These are phyloP conservation scores for Otis tarda DNA, from an alignment of 2,113 vertebrate genomes.

Conservation along the genomic window DNA sequence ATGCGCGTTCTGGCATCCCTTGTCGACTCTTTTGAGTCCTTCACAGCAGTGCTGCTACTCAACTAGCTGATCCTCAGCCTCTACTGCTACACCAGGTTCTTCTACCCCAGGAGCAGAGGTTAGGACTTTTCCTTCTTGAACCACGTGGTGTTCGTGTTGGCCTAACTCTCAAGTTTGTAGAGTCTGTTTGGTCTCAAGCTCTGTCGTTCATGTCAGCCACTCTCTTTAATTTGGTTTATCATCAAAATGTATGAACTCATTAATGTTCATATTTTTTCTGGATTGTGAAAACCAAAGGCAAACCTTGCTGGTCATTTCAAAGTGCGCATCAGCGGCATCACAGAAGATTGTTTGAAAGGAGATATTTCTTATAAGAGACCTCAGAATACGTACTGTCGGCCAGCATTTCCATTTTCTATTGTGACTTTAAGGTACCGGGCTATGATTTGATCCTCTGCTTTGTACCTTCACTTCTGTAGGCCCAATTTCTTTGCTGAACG, in stretches of 20 bases:
- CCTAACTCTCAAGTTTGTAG: background rate
- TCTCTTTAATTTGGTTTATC: background rate
- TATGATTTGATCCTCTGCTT: background rate
- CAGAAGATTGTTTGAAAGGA: background rate
- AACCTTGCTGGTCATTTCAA: background rate
- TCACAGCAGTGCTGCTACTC: background rate
- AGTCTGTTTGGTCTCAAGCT: background rate
- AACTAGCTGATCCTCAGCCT: background rate
- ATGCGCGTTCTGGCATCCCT: background rate
- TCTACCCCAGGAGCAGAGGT: background rate
- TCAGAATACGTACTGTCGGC: background rate
- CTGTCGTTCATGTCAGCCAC: background rate
- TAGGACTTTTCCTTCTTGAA: background rate
- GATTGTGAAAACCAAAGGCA: background rate
- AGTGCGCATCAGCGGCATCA: background rate
- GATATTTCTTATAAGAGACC: background rate
- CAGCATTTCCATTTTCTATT: background rate
- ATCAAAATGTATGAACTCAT: background rate
- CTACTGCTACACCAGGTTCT: background rate
- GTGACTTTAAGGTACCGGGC: background rate
- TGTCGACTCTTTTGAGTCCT: background rate
- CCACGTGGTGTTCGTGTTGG: background rate
- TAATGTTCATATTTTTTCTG: background rate
- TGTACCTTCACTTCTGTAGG: background rate
- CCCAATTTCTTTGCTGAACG: background rate